Evolutionary conservation across 2,888 invertebrate genomes (phyloP).

Genomic region (Sarcophaga variegata): DNA sequence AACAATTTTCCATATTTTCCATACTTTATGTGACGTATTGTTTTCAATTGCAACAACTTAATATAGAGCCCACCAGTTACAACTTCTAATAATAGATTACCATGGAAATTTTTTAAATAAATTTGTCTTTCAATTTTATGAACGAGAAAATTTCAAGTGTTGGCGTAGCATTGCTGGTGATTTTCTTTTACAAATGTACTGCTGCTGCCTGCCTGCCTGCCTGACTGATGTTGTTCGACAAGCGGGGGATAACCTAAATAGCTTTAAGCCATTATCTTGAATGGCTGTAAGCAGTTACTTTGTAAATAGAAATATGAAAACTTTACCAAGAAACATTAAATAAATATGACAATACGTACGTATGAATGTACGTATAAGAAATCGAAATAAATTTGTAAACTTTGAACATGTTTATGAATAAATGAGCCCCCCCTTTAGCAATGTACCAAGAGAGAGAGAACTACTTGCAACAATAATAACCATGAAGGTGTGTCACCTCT

Average conservation of each 20-base stretch:
- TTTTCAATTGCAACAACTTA: not conserved
- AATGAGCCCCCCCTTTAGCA: not conserved
- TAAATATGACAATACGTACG: not conserved
- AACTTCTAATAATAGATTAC: too few species aligned
- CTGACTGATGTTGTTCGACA: slow-evolving; percentile 17
- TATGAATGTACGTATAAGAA: not conserved
- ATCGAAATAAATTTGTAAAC: not conserved
- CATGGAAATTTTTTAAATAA: too few species aligned
- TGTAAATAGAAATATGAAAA: not conserved
- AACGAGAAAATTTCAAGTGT: too few species aligned
- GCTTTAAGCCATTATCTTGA: slow-evolving; percentile 56
- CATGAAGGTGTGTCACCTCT: slow-evolving; percentile 28
- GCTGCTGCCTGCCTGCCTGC: too few species aligned
- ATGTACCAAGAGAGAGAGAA: too few species aligned
- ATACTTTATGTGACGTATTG: not conserved
- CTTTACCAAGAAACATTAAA: not conserved
- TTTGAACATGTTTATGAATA: not conserved
- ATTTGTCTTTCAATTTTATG: too few species aligned
- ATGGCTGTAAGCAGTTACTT: slow-evolving; percentile 2
- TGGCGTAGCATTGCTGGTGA: too few species aligned
- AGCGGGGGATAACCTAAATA: slow-evolving; percentile 47
- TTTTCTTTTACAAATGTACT: too few species aligned
- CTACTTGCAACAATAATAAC: not conserved
- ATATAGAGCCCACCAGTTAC: not conserved
- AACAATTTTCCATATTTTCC: too few species aligned